Evolutionary conservation across 2,888 invertebrate genomes (phyloP).

Genomic region (Hypomecis punctinalis): DNA sequence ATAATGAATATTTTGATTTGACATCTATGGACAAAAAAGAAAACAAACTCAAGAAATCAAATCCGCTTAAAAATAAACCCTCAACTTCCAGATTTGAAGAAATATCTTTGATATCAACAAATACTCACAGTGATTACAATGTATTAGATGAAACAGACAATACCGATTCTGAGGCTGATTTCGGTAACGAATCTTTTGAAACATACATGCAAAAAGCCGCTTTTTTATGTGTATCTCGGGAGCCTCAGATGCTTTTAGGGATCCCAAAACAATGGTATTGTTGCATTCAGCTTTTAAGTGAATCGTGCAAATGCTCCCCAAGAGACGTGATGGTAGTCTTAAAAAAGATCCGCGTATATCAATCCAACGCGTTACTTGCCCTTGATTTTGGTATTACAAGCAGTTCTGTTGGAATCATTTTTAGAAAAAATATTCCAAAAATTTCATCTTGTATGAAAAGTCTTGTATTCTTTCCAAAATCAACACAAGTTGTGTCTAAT

Average conservation of each 20-base stretch:
- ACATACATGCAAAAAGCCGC: not conserved
- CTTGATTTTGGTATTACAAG: not conserved
- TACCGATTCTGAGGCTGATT: not conserved
- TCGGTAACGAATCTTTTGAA: not conserved
- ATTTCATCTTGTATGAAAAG: not conserved
- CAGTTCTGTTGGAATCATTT: not conserved
- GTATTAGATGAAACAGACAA: not conserved
- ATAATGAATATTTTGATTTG: too few relatives aligned
- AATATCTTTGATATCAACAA: too few relatives aligned
- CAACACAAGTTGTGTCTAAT: not conserved
- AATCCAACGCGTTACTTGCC: not conserved
- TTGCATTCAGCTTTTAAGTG: not conserved
- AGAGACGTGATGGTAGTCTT: not conserved
- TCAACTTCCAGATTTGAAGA: too few relatives aligned
- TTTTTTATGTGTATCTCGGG: not conserved
- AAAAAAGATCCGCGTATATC: not conserved
- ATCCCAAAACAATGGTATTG: not conserved
- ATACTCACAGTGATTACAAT: too few relatives aligned
- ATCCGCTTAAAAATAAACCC: too few relatives aligned
- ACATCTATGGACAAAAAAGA: too few relatives aligned
- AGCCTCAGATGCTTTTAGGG: not conserved
- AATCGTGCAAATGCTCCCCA: not conserved
- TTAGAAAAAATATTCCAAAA: not conserved
- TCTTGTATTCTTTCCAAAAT: slow-evolving; percentile 4
- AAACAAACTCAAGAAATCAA: too few relatives aligned